Conservation (phyloP, 2,888 invertebrate species). For the Laothoe populi region DNA sequence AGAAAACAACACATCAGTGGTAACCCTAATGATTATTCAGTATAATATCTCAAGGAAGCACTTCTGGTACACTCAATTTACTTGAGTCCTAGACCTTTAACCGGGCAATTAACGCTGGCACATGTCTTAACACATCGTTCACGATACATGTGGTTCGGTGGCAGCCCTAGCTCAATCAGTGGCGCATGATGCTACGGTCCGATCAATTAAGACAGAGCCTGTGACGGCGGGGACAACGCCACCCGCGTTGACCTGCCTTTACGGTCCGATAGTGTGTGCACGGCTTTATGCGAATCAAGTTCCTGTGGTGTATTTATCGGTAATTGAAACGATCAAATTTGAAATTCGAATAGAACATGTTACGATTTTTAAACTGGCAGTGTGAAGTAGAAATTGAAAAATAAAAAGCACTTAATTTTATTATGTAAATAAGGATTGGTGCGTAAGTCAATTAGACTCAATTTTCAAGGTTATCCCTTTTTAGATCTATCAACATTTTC, state of each 20-base stretch:
- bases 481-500: neutral
- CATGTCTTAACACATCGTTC: conserved; percentile 38
- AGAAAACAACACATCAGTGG: no score
- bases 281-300: neutral
- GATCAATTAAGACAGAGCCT: conserved; percentile 57
- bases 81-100: neutral
- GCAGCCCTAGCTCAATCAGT: conserved; percentile 59
- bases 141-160: conserved; percentile 38
- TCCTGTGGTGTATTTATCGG: neutral
- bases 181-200: conserved; percentile 59
- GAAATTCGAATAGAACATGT: neutral
- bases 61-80: neutral
- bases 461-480: neutral
- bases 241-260: conserved; percentile 51
- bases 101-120: conserved; percentile 34
- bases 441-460: neutral
- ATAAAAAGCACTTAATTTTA: neutral
- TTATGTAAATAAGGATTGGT: neutral
- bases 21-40: neutral
- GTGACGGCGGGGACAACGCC: conserved; percentile 46
- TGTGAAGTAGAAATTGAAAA: neutral
- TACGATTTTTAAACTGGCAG: neutral
- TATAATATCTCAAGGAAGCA: no score
- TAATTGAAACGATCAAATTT: neutral
- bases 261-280: conserved; percentile 48